Evolutionary conservation across 2,113 vertebrate species (phyloP).

Genomic region (Hippocampus barbouri): DNA sequence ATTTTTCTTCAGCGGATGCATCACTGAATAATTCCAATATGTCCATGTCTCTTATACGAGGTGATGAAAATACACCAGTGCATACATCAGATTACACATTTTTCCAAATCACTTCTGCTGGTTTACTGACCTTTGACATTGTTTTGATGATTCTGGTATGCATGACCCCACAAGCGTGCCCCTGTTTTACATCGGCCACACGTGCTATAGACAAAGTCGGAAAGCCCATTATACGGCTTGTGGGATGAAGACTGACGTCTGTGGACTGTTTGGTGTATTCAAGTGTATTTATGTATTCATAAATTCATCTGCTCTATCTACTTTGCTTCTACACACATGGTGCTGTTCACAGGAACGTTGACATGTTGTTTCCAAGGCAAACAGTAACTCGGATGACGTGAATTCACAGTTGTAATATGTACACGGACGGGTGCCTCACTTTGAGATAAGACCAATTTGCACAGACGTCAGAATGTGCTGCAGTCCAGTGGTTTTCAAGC

Average conservation of each 20-base stretch:
- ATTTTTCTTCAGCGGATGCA: too few relatives aligned
- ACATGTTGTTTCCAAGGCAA: not conserved
- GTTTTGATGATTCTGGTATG: not conserved
- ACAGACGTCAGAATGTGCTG: not conserved
- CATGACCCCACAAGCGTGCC: not conserved
- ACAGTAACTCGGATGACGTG: not conserved
- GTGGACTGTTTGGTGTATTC: not conserved
- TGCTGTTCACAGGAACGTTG: not conserved
- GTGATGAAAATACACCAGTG: not conserved
- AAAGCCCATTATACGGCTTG: not conserved
- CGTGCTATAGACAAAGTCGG: not conserved
- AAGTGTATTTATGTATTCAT: too few relatives aligned
- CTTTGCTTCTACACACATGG: not conserved
- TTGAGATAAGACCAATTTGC: not conserved
- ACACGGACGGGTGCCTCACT: not conserved
- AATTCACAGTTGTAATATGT: not conserved
- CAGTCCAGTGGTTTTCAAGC: not conserved
- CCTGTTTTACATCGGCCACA: not conserved
- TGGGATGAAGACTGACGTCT: not conserved
- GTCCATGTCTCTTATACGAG: not conserved
- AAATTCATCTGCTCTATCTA: not conserved
- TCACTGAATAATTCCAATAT: not conserved
- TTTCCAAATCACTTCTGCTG: not conserved
- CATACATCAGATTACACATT: not conserved
- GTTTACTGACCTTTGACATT: slow-evolving; percentile 10